Evolutionary conservation across 1,140 invertebrate genomes (phyloP), one percentile per base, ranked within the genome.

Genomic region (Metopolophium dirhodum): DNA sequence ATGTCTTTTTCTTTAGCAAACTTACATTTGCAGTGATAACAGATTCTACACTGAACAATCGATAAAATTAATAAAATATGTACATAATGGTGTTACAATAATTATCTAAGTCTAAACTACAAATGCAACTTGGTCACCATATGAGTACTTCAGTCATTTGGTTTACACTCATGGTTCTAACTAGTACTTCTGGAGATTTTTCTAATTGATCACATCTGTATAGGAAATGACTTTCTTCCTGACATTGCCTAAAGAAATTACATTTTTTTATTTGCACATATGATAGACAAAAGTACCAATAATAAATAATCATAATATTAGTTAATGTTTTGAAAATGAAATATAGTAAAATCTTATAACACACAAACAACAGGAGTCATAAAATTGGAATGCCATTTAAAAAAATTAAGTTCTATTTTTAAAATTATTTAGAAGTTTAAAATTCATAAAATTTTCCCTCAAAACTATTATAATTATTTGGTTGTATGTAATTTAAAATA

Each of bases 1-100:
- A n/a, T n/a, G n/a, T 97, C 97, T 93, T 96, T 95, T 91, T 96
- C 95, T 95, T 97, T 97, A 93, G 96, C 96, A 94, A 97, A 97
- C 41, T 95, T 95, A 49, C 95, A 95, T 35, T 95, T 95, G 94
- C 97, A 97, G 0, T 95, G 95, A 51, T 96, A 96, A 95, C 97
- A 97, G 90, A 95, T 96, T 77, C 97, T 96, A 93, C 7, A 90
- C 68, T 90, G 94, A 95, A 94, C 90, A 94, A 54, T 57, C 47
- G 93, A 30, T 51, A 51, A 0, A 45, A 68, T 18, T 20, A 51
- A 41, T 90, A 51, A 8, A 30, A n/a, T n/a, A n/a, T 88, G 1
- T n/a, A 86, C 47, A 18, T 26, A 8, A 9, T 26, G 11, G 9
- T 41, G 6, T 22, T 83, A 37, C 6, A 37, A 82, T 20, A 37